These are phyloP conservation scores for Athene cunicularia DNA, from an alignment of 2,113 vertebrate species.

Conservation along the genomic window DNA sequence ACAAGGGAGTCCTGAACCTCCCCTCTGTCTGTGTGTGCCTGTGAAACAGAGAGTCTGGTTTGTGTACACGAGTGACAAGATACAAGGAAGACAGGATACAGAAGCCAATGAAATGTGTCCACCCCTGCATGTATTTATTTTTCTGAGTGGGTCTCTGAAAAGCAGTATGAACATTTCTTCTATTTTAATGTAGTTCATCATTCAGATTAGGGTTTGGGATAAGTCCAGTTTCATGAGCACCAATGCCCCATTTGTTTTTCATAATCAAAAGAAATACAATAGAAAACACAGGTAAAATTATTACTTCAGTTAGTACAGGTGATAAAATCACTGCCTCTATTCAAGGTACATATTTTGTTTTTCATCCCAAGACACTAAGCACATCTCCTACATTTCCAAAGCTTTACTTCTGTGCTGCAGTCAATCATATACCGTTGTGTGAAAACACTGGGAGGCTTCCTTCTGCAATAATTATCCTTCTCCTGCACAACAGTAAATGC, in stretches of 20 bases:
- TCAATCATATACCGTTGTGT: conserved; percentile 30
- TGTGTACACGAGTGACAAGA: background rate
- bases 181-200: background rate
- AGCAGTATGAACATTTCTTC: background rate
- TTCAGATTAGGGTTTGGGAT: background rate
- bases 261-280: background rate
- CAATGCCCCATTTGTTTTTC: background rate
- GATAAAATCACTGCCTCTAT: conserved; percentile 42
- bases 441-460: conserved; percentile 26
- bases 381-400: conserved; percentile 1
- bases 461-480: conserved; percentile 3
- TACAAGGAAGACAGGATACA: background rate
- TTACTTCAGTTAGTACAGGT: conserved; percentile 4
- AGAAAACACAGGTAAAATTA: conserved; percentile 30
- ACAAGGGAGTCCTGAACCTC: background rate
- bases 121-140: background rate
- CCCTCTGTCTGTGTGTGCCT: background rate
- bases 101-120: conserved; percentile 16
- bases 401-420: conserved; percentile 39
- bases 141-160: background rate
- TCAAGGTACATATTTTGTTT: background rate
- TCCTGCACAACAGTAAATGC: background rate
- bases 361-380: background rate
- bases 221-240: background rate
- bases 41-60: background rate